These are phyloP conservation scores for Nasonia vitripennis DNA, from an alignment of 1,140 invertebrate species.

Conservation along the genomic window DNA sequence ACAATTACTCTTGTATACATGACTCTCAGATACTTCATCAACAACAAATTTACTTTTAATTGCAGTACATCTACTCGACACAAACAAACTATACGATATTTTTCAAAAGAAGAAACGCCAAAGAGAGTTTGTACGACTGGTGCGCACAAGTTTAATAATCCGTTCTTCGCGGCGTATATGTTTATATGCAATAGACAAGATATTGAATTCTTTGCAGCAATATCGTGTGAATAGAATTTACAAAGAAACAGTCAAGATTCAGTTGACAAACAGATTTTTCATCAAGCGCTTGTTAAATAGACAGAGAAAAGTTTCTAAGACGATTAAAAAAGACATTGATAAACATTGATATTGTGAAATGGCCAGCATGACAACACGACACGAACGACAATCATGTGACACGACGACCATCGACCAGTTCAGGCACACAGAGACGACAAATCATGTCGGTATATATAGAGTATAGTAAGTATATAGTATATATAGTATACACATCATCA, in stretches of 20 bases:
- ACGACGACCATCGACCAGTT: conserved; percentile 76
- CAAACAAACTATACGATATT: no score
- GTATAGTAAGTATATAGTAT: conserved; percentile 54
- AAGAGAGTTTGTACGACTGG: conserved; percentile 32
- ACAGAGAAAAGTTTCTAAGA: background rate
- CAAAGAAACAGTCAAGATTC: background rate
- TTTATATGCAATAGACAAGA: background rate
- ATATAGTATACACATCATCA: conserved; percentile 52
- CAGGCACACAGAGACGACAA: conserved; percentile 75
- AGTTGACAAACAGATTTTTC: background rate
- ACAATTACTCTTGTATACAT: background rate
- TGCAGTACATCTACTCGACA: no score
- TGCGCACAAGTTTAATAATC: background rate
- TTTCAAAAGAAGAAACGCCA: background rate
- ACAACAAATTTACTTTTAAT: no score
- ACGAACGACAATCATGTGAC: conserved; percentile 76
- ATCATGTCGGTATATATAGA: conserved; percentile 64
- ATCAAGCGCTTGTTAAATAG: conserved; percentile 3
- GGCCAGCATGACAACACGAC: conserved; percentile 76
- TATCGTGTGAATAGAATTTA: background rate
- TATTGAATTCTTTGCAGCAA: background rate
- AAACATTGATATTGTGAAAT: conserved; percentile 64
- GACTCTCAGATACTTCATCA: no score
- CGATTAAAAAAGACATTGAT: conserved; percentile 19
- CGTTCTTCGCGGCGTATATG: background rate